Evolutionary conservation across 1,140 invertebrate species (phyloP), one percentile per base, ranked within the genome.

Genomic region (Melipona quadrifasciata): DNA sequence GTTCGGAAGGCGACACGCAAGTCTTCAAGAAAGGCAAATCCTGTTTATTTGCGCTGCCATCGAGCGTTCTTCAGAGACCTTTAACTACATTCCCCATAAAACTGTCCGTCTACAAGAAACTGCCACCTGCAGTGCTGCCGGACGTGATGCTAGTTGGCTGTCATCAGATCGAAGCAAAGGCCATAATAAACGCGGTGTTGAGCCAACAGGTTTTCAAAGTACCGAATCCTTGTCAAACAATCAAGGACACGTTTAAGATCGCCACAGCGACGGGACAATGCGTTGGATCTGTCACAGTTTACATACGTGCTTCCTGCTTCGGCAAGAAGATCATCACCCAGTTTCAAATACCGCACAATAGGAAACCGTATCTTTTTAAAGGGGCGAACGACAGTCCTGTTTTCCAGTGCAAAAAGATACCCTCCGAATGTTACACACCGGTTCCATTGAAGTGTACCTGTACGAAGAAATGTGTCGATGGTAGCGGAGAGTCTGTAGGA

Each of bases 261-360:
- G 93, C 92, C 12, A 92, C 94, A 17, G 94, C 91, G 76, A 93
- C 93, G 65, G 91, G 93, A 67, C 83, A 95, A 91, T 86, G 92
- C 87, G 91, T 96, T 86, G 94, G 96, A 89, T 92, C 95, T 91
- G 91, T 95, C 80, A 88, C 95, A 88, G 94, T 96, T 82, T 96
- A 95, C 93, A 91, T 96, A 12, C 92, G 96, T 17, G 95, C 96
- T 88, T 96, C 96, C 16, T 96, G 96, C 87, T 96, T 97, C 84
- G 96, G 96, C 21, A 95, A 95, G 87, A 93, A 96, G 82, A 96
- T 97, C 55, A 94, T 96, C 10, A 97, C 96, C 5, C 95, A 96
- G 87, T 97, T 97, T 89, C 95, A 96, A 93, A 88, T 94, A 16
- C 93, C 94, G 0, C 85, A 90, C 51, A 93, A 95, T 58, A 90